Percentiles rank a stretch among this genome's conserved stretches.
Conservation (phyloP, 1,140 invertebrate species). For the Aphelenchoides avenae region DNA sequence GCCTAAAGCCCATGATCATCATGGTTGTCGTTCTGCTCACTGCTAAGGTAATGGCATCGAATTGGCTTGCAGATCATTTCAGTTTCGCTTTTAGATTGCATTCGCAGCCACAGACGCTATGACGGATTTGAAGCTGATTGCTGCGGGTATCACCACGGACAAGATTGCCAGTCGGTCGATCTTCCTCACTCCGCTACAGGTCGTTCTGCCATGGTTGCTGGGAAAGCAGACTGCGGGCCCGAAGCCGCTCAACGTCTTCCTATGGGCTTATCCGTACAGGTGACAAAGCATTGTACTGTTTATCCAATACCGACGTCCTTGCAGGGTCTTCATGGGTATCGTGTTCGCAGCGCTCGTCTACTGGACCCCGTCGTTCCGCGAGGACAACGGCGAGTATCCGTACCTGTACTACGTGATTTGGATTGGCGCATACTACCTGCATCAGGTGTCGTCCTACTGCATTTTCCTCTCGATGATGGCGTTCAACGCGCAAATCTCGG, state of each 20-base stretch:
- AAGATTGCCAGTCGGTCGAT: slow-evolving; percentile 75
- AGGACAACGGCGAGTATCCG: slow-evolving; percentile 69
- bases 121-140: slow-evolving; percentile 74
- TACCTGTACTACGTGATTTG: slow-evolving; percentile 76
- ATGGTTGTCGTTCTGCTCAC: slow-evolving; percentile 79
- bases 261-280: slow-evolving; percentile 78
- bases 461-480: slow-evolving; percentile 72
- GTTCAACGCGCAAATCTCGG: slow-evolving; percentile 74
- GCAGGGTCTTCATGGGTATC: slow-evolving; percentile 77
- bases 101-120: slow-evolving; percentile 93
- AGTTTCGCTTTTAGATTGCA: slow-evolving; percentile 66
- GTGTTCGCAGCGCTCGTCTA: slow-evolving; percentile 78
- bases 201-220: slow-evolving; percentile 82
- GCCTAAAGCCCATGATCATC: slow-evolving; percentile 72
- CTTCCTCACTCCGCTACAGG: slow-evolving; percentile 66
- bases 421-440: slow-evolving; percentile 74
- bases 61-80: not conserved
- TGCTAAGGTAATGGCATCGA: slow-evolving; percentile 67
- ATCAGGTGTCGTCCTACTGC: slow-evolving; percentile 70
- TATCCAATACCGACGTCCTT: no score
- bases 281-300: no score
- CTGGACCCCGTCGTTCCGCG: slow-evolving; percentile 71
- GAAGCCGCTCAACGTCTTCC: slow-evolving; percentile 67
- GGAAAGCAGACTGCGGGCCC: slow-evolving; percentile 79
- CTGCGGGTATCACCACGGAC: slow-evolving; percentile 82